phyloP scores from a whole-genome alignment of 2,888 invertebrate species.

The Orthosia gothica region DNA sequence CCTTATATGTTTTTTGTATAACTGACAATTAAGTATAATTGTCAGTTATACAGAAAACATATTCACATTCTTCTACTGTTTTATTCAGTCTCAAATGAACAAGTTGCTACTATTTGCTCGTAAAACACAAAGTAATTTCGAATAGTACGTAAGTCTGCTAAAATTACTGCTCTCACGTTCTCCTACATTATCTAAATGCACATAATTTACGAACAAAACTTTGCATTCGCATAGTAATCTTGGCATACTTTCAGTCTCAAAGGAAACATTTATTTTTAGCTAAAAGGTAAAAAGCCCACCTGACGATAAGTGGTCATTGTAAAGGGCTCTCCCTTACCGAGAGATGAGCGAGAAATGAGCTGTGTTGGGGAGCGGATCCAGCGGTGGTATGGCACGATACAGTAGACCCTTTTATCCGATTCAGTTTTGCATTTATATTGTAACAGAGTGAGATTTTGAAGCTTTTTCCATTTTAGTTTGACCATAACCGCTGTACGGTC shows the following conservation, averaged over 20 bases:
- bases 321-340: slow-evolving; percentile 2
- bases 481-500: too few species aligned
- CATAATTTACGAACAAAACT: slow-evolving; percentile 59
- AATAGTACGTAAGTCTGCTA: slow-evolving; percentile 24
- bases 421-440: slow-evolving; percentile 35
- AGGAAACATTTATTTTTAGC: slow-evolving; percentile 65
- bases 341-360: slow-evolving; percentile 40
- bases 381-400: background rate
- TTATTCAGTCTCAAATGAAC: background rate
- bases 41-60: too few species aligned
- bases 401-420: slow-evolving; percentile 15
- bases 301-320: slow-evolving; percentile 66
- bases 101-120: background rate
- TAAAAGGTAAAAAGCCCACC: slow-evolving; percentile 67
- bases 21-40: too few species aligned
- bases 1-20: too few species aligned
- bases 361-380: background rate
- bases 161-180: slow-evolving; percentile 41
- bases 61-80: background rate
- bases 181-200: slow-evolving; percentile 56
- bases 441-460: slow-evolving; percentile 17
- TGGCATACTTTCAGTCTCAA: slow-evolving; percentile 54
- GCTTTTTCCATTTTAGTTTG: background rate
- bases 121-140: slow-evolving; percentile 35
- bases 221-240: slow-evolving; percentile 60